Percentiles rank a stretch among this genome's conserved stretches.
Conservation (phyloP, 2,888 invertebrate species). For the Pyrocoelia pectoralis region DNA sequence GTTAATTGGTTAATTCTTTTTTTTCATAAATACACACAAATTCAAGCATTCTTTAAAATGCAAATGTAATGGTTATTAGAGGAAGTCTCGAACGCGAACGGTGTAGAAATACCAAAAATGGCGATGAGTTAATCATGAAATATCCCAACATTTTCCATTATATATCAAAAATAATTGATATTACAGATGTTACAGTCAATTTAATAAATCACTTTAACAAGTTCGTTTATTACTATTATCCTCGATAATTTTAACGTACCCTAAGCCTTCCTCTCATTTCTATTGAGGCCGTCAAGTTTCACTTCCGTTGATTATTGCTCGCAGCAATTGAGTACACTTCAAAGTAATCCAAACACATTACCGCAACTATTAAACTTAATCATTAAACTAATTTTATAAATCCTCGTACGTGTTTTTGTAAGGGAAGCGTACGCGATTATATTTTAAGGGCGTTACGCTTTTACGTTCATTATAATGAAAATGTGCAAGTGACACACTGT, state of each 20-base stretch:
- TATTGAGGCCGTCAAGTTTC: not conserved
- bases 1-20: too few relatives aligned
- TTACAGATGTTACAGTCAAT: not conserved
- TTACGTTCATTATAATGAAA: not conserved
- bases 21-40: too few relatives aligned
- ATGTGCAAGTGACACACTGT: not conserved
- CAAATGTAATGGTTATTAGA: too few relatives aligned
- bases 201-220: not conserved
- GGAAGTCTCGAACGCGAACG: not conserved
- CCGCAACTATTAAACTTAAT: not conserved
- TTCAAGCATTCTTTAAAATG: too few relatives aligned
- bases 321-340: conserved; percentile 3
- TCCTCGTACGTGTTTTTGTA: not conserved
- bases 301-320: conserved; percentile 2
- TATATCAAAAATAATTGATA: not conserved
- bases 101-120: not conserved
- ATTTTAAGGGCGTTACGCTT: not conserved
- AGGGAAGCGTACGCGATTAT: not conserved
- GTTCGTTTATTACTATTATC: not conserved
- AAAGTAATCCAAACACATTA: conserved; percentile 7
- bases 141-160: not conserved
- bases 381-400: conserved; percentile 2
- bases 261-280: not conserved
- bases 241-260: not conserved
- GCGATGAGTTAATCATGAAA: not conserved